Evolutionary conservation across 2,888 invertebrate genomes (phyloP).

Genomic region (Pterostichus niger): DNA sequence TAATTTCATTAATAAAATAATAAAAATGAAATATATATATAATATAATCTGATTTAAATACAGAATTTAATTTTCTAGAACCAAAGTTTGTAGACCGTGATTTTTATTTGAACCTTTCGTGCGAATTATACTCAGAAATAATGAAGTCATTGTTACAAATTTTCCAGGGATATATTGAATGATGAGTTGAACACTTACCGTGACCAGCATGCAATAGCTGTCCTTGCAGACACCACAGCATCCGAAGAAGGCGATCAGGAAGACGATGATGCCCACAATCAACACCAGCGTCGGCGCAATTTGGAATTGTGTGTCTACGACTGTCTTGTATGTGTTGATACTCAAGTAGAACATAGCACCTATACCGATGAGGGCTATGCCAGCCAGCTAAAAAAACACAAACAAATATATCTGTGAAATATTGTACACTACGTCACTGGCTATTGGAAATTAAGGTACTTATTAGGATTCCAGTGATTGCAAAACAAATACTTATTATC

Average conservation of each 20-base stretch:
- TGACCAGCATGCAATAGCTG: constrained; percentile 89
- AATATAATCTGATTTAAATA: too few relatives aligned
- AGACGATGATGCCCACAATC: constrained; percentile 83
- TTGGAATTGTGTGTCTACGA: constrained; percentile 76
- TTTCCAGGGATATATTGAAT: not conserved
- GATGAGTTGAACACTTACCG: constrained; percentile 80
- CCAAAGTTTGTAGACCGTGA: too few relatives aligned
- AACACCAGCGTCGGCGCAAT: constrained; percentile 82
- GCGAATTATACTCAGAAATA: not conserved
- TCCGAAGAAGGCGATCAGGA: constrained; percentile 90
- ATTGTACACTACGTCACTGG: too few relatives aligned
- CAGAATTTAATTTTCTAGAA: too few relatives aligned
- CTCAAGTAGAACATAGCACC: constrained; percentile 84
- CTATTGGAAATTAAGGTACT: too few relatives aligned
- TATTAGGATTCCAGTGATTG: too few relatives aligned
- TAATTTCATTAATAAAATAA: too few relatives aligned
- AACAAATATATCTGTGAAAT: not conserved
- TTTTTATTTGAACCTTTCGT: too few relatives aligned
- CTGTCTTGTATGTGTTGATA: constrained; percentile 77
- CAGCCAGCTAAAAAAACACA: constrained; percentile 82
- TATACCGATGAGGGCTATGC: constrained; percentile 83
- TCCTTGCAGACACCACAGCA: constrained; percentile 94
- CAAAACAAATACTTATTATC: too few relatives aligned
- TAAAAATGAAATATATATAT: too few relatives aligned
- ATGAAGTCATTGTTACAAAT: too few relatives aligned